phyloP scores from a whole-genome alignment of 2,113 vertebrate species.

The Physeter macrocephalus region DNA sequence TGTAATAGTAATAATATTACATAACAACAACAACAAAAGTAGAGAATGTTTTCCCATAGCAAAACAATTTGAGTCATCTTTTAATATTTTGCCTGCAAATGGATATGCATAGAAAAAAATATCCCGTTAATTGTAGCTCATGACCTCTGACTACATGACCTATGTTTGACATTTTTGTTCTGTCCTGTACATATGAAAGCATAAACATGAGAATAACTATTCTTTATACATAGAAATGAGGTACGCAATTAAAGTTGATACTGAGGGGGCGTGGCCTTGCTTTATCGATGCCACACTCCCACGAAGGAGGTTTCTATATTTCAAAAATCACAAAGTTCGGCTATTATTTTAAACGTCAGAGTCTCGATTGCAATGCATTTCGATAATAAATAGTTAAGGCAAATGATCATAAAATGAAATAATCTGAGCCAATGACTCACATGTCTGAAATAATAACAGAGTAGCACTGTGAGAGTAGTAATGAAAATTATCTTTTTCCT shows the following conservation, averaged over 20 bases:
- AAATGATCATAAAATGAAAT: not conserved
- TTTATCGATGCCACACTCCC: not conserved
- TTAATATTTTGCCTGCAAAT: not conserved
- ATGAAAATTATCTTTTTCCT: constrained; percentile 13
- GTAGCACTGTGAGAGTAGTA: not conserved
- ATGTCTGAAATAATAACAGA: not conserved
- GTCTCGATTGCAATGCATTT: not conserved
- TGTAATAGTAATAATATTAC: not conserved
- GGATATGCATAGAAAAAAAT: not conserved
- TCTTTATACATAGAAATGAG: not conserved
- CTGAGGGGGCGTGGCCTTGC: not conserved
- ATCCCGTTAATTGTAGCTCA: not conserved
- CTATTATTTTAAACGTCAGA: not conserved
- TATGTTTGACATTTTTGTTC: not conserved
- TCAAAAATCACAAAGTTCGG: not conserved
- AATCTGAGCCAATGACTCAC: constrained; percentile 11
- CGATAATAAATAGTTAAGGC: not conserved
- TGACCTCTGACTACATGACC: not conserved
- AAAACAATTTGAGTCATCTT: not conserved
- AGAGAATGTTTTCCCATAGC: not conserved
- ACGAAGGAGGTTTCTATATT: not conserved
- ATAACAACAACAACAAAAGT: not conserved
- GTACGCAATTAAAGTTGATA: fast-evolving
- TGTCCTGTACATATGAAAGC: not conserved
- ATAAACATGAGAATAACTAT: not conserved